These are phyloP conservation scores for Drosophila mayri DNA, from an alignment of 1,140 invertebrate genomes.

Conservation along the genomic window DNA sequence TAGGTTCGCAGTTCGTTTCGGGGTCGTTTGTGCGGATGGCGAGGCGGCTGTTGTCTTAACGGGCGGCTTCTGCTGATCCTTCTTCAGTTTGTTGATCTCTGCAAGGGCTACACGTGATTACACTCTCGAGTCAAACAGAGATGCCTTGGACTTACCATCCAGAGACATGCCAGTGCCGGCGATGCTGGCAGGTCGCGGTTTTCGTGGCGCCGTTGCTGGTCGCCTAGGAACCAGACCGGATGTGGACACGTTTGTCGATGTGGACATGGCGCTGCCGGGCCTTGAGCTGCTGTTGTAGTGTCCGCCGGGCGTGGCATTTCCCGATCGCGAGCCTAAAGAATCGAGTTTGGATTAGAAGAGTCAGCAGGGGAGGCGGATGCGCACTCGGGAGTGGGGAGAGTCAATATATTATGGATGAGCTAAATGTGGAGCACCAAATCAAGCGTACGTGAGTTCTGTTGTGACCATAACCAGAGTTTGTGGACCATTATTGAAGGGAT, in stretches of 20 bases:
- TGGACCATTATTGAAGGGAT: slow-evolving; percentile 44
- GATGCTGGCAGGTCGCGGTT: slow-evolving; percentile 91
- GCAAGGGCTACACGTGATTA: background rate
- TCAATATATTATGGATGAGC: slow-evolving; percentile 43
- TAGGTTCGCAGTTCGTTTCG: slow-evolving; percentile 82
- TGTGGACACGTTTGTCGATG: slow-evolving; percentile 84
- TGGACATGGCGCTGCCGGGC: slow-evolving; percentile 92
- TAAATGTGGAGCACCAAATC: slow-evolving; percentile 57
- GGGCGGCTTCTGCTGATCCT: slow-evolving; percentile 77
- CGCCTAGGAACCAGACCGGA: slow-evolving; percentile 70
- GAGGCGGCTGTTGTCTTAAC: slow-evolving; percentile 72
- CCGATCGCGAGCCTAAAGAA: slow-evolving; percentile 86
- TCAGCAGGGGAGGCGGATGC: background rate
- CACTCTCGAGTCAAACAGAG: background rate
- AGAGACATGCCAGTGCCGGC: slow-evolving; percentile 92
- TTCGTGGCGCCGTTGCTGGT: slow-evolving; percentile 66
- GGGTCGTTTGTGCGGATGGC: slow-evolving; percentile 81
- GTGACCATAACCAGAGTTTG: slow-evolving; percentile 72
- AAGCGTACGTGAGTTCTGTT: slow-evolving; percentile 54
- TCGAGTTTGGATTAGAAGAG: slow-evolving; percentile 21
- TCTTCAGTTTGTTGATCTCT: slow-evolving; percentile 82
- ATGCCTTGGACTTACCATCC: slow-evolving; percentile 72
- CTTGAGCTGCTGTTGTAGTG: slow-evolving; percentile 88
- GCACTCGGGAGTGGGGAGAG: background rate
- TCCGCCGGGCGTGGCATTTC: slow-evolving; percentile 89